Percentiles rank a stretch among this genome's conserved stretches.
Conservation (phyloP, 2,113 vertebrate species). For the Chrysochloris asiatica region DNA sequence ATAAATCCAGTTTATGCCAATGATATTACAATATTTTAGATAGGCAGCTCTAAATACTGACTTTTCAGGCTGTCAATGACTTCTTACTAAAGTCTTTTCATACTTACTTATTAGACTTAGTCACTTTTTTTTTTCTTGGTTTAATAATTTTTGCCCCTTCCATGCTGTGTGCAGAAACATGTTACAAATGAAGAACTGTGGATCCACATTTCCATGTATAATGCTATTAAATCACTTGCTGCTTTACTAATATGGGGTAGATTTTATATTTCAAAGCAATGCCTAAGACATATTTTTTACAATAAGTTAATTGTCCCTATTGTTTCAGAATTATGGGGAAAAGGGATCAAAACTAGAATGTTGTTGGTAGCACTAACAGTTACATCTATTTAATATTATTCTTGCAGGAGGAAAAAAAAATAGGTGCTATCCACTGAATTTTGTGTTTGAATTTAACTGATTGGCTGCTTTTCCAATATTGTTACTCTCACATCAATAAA, state of each 20-base stretch:
- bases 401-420: constrained; percentile 55
- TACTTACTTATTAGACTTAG: constrained; percentile 63
- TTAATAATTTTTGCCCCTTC: constrained; percentile 50
- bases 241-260: constrained; percentile 41
- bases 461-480: constrained; percentile 21
- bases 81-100: constrained; percentile 72
- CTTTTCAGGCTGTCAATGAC: constrained; percentile 76
- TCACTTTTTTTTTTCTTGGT: constrained; percentile 40
- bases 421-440: background rate
- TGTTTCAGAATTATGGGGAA: constrained; percentile 25
- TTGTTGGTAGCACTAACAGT: constrained; percentile 61
- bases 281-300: constrained; percentile 33
- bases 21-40: constrained; percentile 79
- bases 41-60: constrained; percentile 71
- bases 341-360: background rate
- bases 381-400: constrained; percentile 57
- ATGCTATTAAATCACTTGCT: constrained; percentile 69
- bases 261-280: constrained; percentile 70
- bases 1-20: constrained; percentile 77
- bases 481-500: constrained; percentile 68
- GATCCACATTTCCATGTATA: constrained; percentile 63
- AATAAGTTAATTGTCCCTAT: constrained; percentile 55
- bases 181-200: constrained; percentile 63
- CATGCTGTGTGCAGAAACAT: constrained; percentile 19
- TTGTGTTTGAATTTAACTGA: constrained; percentile 66